phyloP scores from a whole-genome alignment of 2,113 vertebrate genomes.

The Tor tambroides region DNA sequence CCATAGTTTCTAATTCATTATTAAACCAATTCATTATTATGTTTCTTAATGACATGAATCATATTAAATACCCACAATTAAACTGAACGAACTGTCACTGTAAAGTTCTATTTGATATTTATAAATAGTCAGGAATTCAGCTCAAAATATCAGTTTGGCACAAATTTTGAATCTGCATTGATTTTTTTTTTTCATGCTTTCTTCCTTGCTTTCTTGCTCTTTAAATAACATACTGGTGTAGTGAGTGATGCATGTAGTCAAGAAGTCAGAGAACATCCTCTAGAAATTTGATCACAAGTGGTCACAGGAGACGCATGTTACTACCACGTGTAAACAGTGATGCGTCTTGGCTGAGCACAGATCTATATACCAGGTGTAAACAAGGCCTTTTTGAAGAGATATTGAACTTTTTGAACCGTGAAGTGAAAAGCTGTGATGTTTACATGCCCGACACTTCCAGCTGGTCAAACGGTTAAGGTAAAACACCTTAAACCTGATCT shows the following conservation, averaged over 20 bases:
- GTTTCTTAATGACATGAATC: neutral
- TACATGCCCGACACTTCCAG: conserved; percentile 25
- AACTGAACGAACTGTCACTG: neutral
- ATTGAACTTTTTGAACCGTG: conserved; percentile 30
- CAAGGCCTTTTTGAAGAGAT: conserved; percentile 29
- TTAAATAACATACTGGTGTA: neutral
- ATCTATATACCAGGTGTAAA: conserved; percentile 21
- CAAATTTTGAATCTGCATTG: neutral
- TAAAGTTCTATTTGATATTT: neutral
- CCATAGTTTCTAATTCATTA: neutral
- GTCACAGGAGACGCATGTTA: neutral
- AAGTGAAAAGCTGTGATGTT: conserved; percentile 28
- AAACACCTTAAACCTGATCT: conserved; percentile 15
- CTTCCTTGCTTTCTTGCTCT: neutral
- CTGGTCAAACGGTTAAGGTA: conserved; percentile 29
- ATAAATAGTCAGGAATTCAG: neutral
- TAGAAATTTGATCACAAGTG: neutral
- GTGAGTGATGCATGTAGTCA: no score
- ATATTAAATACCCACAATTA: neutral
- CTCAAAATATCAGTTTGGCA: neutral
- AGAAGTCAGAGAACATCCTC: neutral
- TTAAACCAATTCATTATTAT: neutral
- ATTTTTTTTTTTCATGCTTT: neutral
- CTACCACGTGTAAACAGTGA: neutral
- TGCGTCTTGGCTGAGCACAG: neutral